Evolutionary conservation across 2,797 vertebrate genomes (phyloP).

Genomic region (Acestrorhynchus altus): DNA sequence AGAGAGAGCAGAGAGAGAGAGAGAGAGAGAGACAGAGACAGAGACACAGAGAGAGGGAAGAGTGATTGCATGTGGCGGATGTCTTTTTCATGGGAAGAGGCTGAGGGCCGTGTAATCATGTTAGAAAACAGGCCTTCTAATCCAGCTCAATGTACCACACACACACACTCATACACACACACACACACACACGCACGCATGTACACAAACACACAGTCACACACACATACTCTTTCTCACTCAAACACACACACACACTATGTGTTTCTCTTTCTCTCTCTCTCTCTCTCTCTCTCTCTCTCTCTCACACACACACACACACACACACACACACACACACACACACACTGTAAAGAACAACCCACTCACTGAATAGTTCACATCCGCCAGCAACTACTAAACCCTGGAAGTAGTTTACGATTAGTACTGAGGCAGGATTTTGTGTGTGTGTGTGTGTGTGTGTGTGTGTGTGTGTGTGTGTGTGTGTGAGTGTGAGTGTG

Average conservation of each 20-base stretch:
- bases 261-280: too few relatives aligned
- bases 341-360: conserved; percentile 2
- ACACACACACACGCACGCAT: too few relatives aligned
- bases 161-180: too few relatives aligned
- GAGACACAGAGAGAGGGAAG: background rate
- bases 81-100: conserved; percentile 18
- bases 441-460: too few relatives aligned
- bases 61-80: conserved; percentile 18
- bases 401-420: conserved; percentile 1
- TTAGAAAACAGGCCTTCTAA: conserved; percentile 46
- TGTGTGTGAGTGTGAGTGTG: too few relatives aligned
- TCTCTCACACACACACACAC: too few relatives aligned
- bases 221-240: too few relatives aligned
- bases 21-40: background rate
- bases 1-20: background rate
- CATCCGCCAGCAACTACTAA: background rate
- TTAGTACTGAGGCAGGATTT: background rate
- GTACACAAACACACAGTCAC: too few relatives aligned
- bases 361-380: background rate
- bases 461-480: too few relatives aligned
- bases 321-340: too few relatives aligned
- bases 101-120: conserved; percentile 51
- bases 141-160: background rate
- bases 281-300: too few relatives aligned
- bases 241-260: too few relatives aligned